These are phyloP conservation scores for Morelia viridis DNA, from an alignment of 2,797 vertebrate species.

Conservation along the genomic window DNA sequence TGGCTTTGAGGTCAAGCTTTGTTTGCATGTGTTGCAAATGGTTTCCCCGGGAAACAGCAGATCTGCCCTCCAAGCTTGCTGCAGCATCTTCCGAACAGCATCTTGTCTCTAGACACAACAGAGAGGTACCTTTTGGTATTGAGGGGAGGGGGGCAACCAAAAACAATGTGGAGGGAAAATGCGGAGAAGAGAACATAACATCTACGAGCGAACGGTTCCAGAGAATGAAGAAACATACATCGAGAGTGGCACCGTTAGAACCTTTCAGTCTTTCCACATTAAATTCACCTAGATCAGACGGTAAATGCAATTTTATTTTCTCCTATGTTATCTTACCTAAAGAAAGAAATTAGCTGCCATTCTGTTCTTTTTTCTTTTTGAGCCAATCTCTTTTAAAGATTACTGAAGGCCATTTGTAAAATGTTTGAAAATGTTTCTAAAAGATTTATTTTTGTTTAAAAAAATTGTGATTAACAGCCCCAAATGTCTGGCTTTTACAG, in stretches of 20 bases:
- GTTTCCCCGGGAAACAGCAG: slow-evolving; percentile 76
- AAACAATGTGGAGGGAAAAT: slow-evolving; percentile 56
- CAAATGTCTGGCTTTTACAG: not conserved
- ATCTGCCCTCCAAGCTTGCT: slow-evolving; percentile 60
- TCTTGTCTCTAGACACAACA: slow-evolving; percentile 52
- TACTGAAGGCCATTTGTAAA: not conserved
- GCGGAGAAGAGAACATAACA: slow-evolving; percentile 14
- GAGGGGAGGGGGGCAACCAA: slow-evolving; percentile 13
- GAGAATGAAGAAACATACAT: slow-evolving; percentile 69
- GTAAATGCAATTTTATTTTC: slow-evolving; percentile 47
- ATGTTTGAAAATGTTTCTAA: not conserved
- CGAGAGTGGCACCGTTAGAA: slow-evolving; percentile 58
- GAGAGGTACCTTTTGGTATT: slow-evolving; percentile 37
- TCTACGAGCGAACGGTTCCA: slow-evolving; percentile 31
- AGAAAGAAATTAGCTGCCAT: slow-evolving; percentile 4
- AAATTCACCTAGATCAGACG: slow-evolving; percentile 45
- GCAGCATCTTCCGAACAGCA: slow-evolving; percentile 61
- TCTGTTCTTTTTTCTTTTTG: not conserved
- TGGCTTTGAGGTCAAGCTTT: slow-evolving; percentile 68
- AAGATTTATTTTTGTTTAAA: not conserved
- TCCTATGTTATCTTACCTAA: not conserved
- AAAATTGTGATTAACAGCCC: not conserved
- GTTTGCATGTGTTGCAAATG: slow-evolving; percentile 69
- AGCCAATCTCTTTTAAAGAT: not conserved
- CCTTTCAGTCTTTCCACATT: slow-evolving; percentile 51